A percentile compares a stretch with the other conserved stretches of the same genome.
Evolutionary conservation across 2,113 vertebrate species (phyloP).

Genomic region (Rhinolophus sinicus): DNA sequence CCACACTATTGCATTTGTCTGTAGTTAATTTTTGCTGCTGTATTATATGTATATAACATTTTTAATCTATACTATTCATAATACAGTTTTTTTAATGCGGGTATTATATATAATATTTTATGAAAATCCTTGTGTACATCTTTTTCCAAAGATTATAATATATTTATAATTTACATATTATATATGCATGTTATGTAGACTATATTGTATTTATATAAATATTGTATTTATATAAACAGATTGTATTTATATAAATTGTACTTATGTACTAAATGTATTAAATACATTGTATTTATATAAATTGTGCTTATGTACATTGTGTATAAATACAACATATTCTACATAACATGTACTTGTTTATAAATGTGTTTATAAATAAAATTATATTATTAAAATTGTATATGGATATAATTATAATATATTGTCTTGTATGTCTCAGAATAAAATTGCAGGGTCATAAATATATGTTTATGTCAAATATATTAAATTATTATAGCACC

Average conservation of each 20-base stretch:
- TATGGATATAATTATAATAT: background rate
- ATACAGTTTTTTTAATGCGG: background rate
- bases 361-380: background rate
- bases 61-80: background rate
- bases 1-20: background rate
- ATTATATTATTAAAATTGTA: background rate
- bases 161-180: background rate
- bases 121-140: background rate
- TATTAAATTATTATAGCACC: background rate
- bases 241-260: no score
- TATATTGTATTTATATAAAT: background rate
- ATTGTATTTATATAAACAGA: no score
- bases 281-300: background rate
- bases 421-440: background rate
- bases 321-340: background rate
- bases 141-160: background rate
- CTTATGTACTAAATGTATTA: no score
- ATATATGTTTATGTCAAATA: background rate
- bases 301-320: no score
- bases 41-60: background rate
- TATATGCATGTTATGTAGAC: background rate
- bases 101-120: background rate
- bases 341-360: no score
- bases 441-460: background rate
- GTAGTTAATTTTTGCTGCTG: background rate